A percentile compares a stretch with the other conserved stretches of the same genome.
Evolutionary conservation across 2,113 vertebrate genomes (phyloP).

Genomic region (Origma solitaria): DNA sequence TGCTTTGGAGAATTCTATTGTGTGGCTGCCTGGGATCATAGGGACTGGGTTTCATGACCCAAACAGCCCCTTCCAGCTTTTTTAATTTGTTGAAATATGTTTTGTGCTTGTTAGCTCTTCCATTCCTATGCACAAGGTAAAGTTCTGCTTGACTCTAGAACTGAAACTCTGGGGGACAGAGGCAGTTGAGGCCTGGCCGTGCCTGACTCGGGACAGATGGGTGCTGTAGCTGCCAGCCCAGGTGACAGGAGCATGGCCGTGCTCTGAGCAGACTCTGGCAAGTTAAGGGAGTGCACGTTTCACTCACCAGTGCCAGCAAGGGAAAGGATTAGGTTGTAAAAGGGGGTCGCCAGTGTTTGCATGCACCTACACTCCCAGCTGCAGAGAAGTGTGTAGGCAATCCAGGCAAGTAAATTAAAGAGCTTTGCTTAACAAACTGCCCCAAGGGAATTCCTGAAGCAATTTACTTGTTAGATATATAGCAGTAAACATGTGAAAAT

Average conservation of each 20-base stretch:
- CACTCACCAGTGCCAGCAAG: not conserved
- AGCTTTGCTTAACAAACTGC: not conserved
- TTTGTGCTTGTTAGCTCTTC: not conserved
- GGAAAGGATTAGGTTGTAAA: not conserved
- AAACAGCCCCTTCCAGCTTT: not conserved
- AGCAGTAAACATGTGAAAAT: not conserved
- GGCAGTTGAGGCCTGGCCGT: not conserved
- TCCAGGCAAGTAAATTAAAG: not conserved
- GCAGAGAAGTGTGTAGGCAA: not conserved
- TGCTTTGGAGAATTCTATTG: not conserved
- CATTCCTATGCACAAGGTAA: not conserved
- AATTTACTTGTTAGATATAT: not conserved
- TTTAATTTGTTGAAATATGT: not conserved
- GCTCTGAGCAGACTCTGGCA: rapidly evolving
- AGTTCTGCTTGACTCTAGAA: not conserved
- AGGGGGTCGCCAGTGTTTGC: not conserved
- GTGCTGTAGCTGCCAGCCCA: not conserved
- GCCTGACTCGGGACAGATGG: not conserved
- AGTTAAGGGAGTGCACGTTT: not conserved
- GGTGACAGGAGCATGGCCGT: rapidly evolving
- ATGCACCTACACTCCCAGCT: not conserved
- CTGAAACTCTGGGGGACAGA: not conserved
- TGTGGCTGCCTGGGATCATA: not conserved
- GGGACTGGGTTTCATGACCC: not conserved
- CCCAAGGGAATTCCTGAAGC: not conserved